Evolutionary conservation across 2,797 vertebrate genomes (phyloP).

Genomic region (Brotula barbata): DNA sequence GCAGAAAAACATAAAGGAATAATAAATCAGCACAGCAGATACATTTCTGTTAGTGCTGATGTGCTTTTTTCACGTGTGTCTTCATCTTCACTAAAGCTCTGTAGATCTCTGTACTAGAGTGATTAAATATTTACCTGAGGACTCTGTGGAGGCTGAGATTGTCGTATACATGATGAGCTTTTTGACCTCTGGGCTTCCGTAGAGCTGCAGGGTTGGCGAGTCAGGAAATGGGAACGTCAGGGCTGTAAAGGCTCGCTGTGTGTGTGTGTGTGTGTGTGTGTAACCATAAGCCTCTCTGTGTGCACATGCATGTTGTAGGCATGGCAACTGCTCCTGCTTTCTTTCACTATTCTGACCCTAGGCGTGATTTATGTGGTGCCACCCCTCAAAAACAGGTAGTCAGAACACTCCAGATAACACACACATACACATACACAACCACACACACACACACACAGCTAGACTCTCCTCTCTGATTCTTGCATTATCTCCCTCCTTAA

Average conservation of each 20-base stretch:
- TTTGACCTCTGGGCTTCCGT: conserved; percentile 59
- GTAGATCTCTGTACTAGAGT: conserved; percentile 25
- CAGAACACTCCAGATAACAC: no score
- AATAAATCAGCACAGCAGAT: conserved; percentile 19
- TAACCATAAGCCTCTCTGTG: conserved; percentile 36
- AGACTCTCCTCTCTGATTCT: not conserved
- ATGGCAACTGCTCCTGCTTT: conserved; percentile 58
- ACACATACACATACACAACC: not conserved
- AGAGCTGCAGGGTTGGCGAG: conserved; percentile 11
- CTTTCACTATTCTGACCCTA: conserved; percentile 27
- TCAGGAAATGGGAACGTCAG: conserved; percentile 51
- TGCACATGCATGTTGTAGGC: conserved; percentile 64
- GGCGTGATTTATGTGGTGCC: conserved; percentile 40
- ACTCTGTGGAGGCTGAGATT: conserved; percentile 46
- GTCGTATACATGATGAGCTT: conserved; percentile 34
- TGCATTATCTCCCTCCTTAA: conserved; percentile 8
- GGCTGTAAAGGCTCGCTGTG: conserved; percentile 16
- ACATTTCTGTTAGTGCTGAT: not conserved
- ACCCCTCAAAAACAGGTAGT: not conserved
- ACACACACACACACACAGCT: not conserved
- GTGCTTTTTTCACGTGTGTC: not conserved
- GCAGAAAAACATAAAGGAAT: conserved; percentile 18
- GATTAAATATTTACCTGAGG: conserved; percentile 67
- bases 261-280: conserved; percentile 40
- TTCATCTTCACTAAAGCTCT: conserved; percentile 24